Evolutionary conservation across 1,140 invertebrate species (phyloP).

Genomic region (Hirudo medicinalis): DNA sequence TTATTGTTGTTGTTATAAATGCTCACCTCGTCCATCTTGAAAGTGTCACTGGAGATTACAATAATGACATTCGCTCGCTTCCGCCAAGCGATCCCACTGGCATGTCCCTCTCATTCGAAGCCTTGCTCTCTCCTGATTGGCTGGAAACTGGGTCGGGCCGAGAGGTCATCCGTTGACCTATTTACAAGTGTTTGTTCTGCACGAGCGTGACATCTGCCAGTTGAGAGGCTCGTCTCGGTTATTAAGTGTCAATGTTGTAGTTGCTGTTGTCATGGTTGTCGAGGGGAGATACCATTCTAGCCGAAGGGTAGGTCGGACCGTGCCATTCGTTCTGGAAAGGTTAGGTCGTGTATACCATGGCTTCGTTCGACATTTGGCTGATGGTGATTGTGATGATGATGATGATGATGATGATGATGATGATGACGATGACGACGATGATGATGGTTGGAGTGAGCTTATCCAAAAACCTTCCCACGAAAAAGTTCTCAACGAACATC

Average conservation of each 20-base stretch:
- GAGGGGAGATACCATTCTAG: not conserved
- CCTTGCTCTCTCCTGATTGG: not conserved
- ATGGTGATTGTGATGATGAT: not conserved
- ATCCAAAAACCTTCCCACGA: not conserved
- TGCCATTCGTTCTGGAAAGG: no score
- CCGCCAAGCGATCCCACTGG: not conserved
- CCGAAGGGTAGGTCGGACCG: no score
- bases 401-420: not conserved
- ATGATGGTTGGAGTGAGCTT: not conserved
- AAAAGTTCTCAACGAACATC: not conserved
- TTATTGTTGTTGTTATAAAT: constrained; percentile 10
- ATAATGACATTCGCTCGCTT: not conserved
- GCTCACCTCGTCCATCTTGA: not conserved
- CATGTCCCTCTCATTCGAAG: not conserved
- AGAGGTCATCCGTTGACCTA: not conserved
- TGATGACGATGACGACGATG: not conserved
- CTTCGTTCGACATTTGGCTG: not conserved
- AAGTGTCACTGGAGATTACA: not conserved
- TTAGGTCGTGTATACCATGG: not conserved
- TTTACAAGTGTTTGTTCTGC: not conserved
- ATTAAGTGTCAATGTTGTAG: not conserved
- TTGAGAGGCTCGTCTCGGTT: no score
- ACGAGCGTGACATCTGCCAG: not conserved
- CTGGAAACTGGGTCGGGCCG: not conserved
- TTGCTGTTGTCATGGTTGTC: not conserved